Base-by-base conservation (phyloP, 1,140 invertebrate species). In the Triops cancriformis region DNA sequence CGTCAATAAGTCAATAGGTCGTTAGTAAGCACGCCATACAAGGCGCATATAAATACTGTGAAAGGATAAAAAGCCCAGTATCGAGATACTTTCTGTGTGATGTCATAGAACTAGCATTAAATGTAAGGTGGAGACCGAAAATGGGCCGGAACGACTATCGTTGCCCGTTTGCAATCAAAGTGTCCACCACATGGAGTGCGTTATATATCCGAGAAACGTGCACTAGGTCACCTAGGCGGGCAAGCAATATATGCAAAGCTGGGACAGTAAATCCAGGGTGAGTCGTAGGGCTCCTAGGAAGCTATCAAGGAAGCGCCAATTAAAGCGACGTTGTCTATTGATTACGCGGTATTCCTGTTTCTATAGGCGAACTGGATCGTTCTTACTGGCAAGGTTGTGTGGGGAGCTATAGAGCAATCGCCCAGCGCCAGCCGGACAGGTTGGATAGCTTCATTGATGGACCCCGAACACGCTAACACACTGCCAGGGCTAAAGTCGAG, bases 301-400 rank as follows among this genome's bases (percentile, higher is more conserved):
- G 1, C 51, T 64, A 64, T 64, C 51, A 64, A 64, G 18, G n/a
- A 64, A 64, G 51, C 51, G 1, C 51, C 51, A 64, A 64, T 23
- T 64, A 64, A 64, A 23, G 51, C 51, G 51, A 64, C 51, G 51
- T 64, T 64, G 51, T 64, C 51, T 64, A 64, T 64, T 64, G 51
- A 64, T 64, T 64, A 18, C n/a, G 51, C 31, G 51, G 18, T 64
- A 64, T 64, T 23, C 51, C 51, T 64, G 51, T 23, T 64, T 23
- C n/a, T 9, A 64, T 23, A 64, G 31, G 31, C 31, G 31, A 37
- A 7, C 31, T 37, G 31, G 31, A 37, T 64, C 51, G 51, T 23
- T 64, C 51, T 18, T n/a, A 5, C 14, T 23, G 7, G 18, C 10
- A 64, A 23, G 51, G 14, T 18, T 6, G 51, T 64, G 23, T 64